Evolutionary conservation across 2,888 invertebrate genomes (phyloP).

Genomic region (Teinopalpus imperialis): DNA sequence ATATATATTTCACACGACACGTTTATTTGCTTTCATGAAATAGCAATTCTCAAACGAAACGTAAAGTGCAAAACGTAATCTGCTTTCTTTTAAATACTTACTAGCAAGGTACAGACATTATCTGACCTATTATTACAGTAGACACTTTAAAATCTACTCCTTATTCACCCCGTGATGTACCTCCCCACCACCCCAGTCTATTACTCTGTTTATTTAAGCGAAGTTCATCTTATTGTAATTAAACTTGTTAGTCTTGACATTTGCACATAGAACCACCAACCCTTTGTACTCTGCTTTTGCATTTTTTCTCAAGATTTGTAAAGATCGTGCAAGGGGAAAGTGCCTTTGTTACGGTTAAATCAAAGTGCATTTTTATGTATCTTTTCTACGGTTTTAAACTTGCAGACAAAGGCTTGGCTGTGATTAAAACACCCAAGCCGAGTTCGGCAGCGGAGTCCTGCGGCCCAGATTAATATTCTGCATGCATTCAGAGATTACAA

Average conservation of each 20-base stretch:
- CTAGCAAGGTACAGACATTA: neutral
- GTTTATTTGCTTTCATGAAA: too few species aligned
- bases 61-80: too few species aligned
- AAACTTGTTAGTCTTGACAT: constrained; percentile 19
- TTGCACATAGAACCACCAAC: constrained; percentile 16
- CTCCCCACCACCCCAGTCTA: neutral
- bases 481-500: constrained; percentile 25
- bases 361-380: constrained; percentile 10
- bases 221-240: constrained; percentile 3
- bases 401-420: constrained; percentile 22
- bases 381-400: constrained; percentile 11
- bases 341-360: neutral
- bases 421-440: constrained; percentile 25
- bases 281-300: constrained; percentile 19
- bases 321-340: neutral
- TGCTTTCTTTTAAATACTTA: too few species aligned
- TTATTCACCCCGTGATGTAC: neutral
- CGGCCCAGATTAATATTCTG: constrained; percentile 26
- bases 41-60: too few species aligned
- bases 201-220: constrained; percentile 1
- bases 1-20: too few species aligned
- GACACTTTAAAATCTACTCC: neutral
- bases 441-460: constrained; percentile 23
- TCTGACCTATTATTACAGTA: neutral
- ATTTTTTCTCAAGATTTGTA: constrained; percentile 21